These are phyloP conservation scores for Parazoanthus atlanticus DNA, from an alignment of 92 coral and sea anemone genomes.

Conservation along the genomic window DNA sequence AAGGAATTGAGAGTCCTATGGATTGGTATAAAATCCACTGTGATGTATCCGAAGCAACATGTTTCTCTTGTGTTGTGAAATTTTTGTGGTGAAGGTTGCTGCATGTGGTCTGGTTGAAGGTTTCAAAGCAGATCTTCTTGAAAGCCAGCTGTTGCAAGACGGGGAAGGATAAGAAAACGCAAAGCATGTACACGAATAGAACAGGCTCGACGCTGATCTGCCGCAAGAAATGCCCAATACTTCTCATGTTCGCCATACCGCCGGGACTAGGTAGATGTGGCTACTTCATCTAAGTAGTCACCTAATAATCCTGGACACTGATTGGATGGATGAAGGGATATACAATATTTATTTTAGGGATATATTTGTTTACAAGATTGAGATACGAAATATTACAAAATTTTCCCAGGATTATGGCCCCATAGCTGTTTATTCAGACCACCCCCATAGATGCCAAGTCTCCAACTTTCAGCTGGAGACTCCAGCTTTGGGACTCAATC, in stretches of 20 bases:
- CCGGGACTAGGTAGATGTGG: no score
- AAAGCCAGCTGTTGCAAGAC: constrained; percentile 89
- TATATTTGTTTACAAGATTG: no score
- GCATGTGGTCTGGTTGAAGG: constrained; percentile 71
- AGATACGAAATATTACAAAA: no score
- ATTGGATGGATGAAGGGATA: no score
- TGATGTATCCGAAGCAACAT: constrained; percentile 77
- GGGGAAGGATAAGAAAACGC: constrained; percentile 78
- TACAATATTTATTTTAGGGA: no score
- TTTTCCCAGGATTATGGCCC: no score
- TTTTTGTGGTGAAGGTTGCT: constrained; percentile 58
- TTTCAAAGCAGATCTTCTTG: constrained; percentile 75
- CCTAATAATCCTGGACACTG: no score
- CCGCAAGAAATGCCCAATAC: constrained; percentile 38
- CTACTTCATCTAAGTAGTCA: no score
- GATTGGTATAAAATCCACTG: constrained; percentile 89
- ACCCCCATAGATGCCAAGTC: no score
- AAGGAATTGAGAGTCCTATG: constrained; percentile 68
- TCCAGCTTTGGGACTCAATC: no score
- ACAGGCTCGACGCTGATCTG: constrained; percentile 90
- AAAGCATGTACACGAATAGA: constrained; percentile 81
- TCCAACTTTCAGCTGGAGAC: no score
- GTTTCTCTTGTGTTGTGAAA: constrained; percentile 49
- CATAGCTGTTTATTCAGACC: no score
- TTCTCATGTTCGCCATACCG: background rate